Evolutionary conservation across 2,888 invertebrate genomes (phyloP).

Genomic region (Poecilus cupreus): DNA sequence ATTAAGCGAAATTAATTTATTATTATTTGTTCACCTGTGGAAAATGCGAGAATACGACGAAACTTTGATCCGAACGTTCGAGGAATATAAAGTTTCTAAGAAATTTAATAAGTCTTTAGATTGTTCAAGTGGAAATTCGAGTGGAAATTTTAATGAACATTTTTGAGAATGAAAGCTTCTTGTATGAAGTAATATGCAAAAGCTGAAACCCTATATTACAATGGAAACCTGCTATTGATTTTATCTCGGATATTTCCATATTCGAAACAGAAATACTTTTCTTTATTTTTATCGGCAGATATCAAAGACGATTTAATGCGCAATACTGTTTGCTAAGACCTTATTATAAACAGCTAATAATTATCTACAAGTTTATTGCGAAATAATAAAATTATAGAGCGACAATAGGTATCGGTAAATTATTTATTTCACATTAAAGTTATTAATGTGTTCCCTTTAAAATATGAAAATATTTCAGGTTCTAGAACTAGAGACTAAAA

Average conservation of each 20-base stretch:
- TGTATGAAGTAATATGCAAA: conserved; percentile 8
- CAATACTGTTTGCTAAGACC: no score
- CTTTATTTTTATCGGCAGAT: no score
- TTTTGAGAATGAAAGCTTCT: conserved; percentile 35
- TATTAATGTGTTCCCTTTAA: no score
- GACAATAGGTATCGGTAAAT: no score
- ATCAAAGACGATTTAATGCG: no score
- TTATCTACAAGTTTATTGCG: no score
- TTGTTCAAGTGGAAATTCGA: conserved; percentile 44
- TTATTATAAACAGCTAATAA: no score
- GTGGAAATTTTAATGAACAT: conserved; percentile 41
- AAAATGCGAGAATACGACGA: background rate
- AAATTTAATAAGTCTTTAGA: conserved; percentile 50
- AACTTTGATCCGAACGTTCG: background rate
- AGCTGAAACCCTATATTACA: conserved; percentile 23
- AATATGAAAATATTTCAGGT: no score
- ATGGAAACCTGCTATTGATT: conserved; percentile 24
- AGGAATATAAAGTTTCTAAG: conserved; percentile 43
- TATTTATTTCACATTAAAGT: no score
- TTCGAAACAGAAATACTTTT: background rate
- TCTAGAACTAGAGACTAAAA: no score
- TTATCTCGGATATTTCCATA: background rate
- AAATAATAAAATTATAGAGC: no score
- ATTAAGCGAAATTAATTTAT: background rate
- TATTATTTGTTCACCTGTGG: conserved; percentile 12